Conservation (phyloP, 2,113 vertebrate species). For the Paralichthys olivaceus region DNA sequence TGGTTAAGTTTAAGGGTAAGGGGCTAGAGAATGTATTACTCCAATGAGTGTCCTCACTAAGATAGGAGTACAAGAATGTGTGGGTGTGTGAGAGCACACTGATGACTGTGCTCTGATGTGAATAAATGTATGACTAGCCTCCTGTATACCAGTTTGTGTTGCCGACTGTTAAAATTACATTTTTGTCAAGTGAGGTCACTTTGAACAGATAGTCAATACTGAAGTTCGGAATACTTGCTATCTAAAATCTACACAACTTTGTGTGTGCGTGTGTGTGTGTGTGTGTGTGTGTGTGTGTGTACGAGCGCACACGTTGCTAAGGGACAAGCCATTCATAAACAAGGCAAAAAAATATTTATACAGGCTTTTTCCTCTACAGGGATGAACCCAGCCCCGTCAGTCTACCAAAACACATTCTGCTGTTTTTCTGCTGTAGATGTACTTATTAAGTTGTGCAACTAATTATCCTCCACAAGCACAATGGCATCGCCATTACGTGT, state of each 20-base stretch:
- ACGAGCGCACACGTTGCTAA: conserved; percentile 30
- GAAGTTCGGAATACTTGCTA: neutral
- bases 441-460: conserved; percentile 25
- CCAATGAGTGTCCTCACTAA: no score
- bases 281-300: conserved; percentile 16
- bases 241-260: neutral
- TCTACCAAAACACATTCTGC: conserved; percentile 26
- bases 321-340: conserved; percentile 18
- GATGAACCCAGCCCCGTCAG: conserved; percentile 32
- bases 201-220: neutral
- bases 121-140: neutral
- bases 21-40: no score
- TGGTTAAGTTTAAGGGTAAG: no score
- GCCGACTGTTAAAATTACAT: conserved; percentile 7
- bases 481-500: no score
- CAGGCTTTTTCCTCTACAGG: conserved; percentile 52
- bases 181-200: conserved; percentile 22
- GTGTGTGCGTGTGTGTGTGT: neutral
- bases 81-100: neutral
- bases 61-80: neutral
- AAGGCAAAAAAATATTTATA: conserved; percentile 55
- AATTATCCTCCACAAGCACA: neutral
- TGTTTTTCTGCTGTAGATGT: neutral
- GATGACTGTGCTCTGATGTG: neutral
- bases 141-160: conserved; percentile 17